Percentiles rank a stretch among this genome's conserved stretches.
Evolutionary conservation across 2,797 vertebrate species (phyloP).

Genomic region (Peromyscus aztecus): DNA sequence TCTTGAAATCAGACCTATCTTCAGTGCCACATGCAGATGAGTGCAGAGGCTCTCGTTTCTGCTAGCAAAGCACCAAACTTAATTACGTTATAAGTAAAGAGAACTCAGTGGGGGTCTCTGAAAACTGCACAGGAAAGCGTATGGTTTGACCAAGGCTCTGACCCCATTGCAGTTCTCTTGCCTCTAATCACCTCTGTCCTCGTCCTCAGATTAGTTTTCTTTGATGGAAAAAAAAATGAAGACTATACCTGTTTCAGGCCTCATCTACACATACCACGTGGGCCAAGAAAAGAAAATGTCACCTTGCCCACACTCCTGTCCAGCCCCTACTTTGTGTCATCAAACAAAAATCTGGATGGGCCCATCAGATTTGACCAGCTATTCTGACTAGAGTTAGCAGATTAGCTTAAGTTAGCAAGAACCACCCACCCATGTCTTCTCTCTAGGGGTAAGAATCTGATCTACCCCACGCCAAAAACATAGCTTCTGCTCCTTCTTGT

Average conservation of each 20-base stretch:
- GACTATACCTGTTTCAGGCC: background rate
- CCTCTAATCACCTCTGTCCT: background rate
- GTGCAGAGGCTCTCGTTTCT: slow-evolving; percentile 26
- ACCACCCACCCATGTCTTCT: background rate
- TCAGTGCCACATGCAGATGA: background rate
- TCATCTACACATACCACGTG: background rate
- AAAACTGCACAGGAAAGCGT: slow-evolving; percentile 26
- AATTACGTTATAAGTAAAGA: background rate
- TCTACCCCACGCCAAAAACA: background rate
- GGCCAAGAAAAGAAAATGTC: background rate
- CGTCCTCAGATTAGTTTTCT: background rate
- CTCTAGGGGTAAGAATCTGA: background rate
- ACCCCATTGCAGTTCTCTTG: background rate
- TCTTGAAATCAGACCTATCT: slow-evolving; percentile 44
- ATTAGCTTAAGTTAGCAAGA: background rate
- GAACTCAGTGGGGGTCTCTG: background rate
- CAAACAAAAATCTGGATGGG: background rate
- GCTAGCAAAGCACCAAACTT: background rate
- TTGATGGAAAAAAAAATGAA: background rate
- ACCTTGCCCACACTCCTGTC: background rate
- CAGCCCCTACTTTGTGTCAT: background rate
- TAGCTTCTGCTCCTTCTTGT: background rate
- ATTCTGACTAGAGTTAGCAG: background rate
- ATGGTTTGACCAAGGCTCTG: background rate
- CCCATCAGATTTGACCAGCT: background rate